Evolutionary conservation across 1,140 invertebrate species (phyloP).

Genomic region (Micrasema minimum): DNA sequence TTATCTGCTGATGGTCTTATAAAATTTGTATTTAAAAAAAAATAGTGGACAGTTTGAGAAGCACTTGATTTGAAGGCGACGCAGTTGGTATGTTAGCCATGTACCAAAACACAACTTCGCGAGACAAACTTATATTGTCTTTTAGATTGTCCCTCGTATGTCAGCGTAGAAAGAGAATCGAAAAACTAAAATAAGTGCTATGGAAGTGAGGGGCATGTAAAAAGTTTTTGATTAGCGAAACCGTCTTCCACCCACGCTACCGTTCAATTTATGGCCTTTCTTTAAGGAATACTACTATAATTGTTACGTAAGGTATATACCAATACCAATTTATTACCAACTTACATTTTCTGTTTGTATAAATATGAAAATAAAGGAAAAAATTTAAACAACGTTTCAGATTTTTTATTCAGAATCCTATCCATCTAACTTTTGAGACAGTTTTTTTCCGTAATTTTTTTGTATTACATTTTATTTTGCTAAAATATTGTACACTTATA

Average conservation of each 20-base stretch:
- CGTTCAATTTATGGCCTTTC: background rate
- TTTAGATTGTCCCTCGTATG: constrained; percentile 52
- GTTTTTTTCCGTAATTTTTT: no score
- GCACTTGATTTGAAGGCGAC: constrained; percentile 3
- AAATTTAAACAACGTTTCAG: no score
- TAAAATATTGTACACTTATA: no score
- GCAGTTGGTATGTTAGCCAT: constrained; percentile 47
- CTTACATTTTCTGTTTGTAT: no score
- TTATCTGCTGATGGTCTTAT: no score
- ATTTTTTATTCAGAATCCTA: no score
- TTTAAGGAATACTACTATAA: background rate
- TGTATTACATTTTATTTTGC: no score
- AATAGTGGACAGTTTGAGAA: constrained; percentile 30
- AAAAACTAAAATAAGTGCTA: constrained; percentile 32
- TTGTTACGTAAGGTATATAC: no score
- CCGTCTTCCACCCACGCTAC: background rate
- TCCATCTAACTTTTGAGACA: no score
- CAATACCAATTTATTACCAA: no score
- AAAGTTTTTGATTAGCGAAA: constrained; percentile 41
- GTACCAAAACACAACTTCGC: constrained; percentile 41
- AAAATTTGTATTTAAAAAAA: background rate
- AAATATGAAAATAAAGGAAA: no score
- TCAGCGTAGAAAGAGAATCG: constrained; percentile 39
- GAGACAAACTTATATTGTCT: constrained; percentile 53
- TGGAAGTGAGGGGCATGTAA: constrained; percentile 10